phyloP scores from a whole-genome alignment of 2,888 invertebrate genomes.

The Sarcophaga carnaria region DNA sequence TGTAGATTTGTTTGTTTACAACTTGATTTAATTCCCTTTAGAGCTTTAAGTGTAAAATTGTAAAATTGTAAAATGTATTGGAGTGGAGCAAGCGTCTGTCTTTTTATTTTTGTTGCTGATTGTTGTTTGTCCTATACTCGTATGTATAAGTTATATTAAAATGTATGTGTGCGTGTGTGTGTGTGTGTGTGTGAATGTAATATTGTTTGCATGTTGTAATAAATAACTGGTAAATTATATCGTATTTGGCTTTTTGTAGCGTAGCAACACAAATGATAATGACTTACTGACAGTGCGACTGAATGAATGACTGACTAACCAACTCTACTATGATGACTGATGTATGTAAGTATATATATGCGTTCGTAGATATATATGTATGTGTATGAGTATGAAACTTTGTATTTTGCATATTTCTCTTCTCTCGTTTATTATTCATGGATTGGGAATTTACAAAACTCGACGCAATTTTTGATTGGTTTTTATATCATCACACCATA shows the following conservation, averaged over 20 bases:
- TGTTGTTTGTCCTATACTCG: too few species aligned
- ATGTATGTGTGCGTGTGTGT: not conserved
- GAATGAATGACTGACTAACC: too few species aligned
- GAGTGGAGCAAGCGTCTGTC: not conserved
- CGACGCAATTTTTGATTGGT: slow-evolving; percentile 69
- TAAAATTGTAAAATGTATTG: slow-evolving; percentile 66
- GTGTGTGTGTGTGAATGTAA: not conserved
- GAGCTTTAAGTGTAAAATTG: slow-evolving; percentile 67
- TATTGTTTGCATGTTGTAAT: slow-evolving; percentile 59
- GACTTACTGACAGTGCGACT: slow-evolving; percentile 18
- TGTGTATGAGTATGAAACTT: slow-evolving; percentile 3
- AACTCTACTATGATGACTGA: not conserved
- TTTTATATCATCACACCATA: slow-evolving; percentile 31
- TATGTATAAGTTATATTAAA: too few species aligned
- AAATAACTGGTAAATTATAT: slow-evolving; percentile 66
- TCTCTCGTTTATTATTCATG: slow-evolving; percentile 67
- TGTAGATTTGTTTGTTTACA: slow-evolving; percentile 43
- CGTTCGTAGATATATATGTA: not conserved
- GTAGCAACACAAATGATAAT: slow-evolving; percentile 21
- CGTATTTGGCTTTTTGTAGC: slow-evolving; percentile 52
- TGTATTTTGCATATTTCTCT: not conserved
- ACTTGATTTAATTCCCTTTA: slow-evolving; percentile 63
- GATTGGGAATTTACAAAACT: slow-evolving; percentile 69
- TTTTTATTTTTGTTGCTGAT: not conserved
- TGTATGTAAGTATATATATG: slow-evolving; percentile 11